Evolutionary conservation across 2,113 vertebrate genomes (phyloP), one percentile per base, ranked within the genome.

Genomic region (Thryonomys swinderianus): DNA sequence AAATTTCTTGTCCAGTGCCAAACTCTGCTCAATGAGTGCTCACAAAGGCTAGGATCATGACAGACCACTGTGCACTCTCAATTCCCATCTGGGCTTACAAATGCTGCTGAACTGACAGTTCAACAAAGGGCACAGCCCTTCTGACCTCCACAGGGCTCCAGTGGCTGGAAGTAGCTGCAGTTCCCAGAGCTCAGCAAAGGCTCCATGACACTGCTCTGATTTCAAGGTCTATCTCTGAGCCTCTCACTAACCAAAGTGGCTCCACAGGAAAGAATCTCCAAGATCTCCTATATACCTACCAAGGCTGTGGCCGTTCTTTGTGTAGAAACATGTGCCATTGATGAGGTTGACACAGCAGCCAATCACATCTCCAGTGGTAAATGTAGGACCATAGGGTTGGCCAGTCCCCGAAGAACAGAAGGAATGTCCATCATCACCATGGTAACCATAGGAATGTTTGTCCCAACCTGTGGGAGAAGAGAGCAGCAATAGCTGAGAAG

Each of bases 281-380:
- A 88, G 86, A 45, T 66, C 1, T 42, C 37, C 34, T 17, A 97
- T 53, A 48, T 48, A 95, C 96, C 93, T 57, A 99, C 99, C 99
- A 97, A 99, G 98, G 97, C 99, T 99, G 98, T 99, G 99, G 97
- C 99, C 99, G 40, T 99, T 99, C 98, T 99, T 99, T 97, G 99
- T 99, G 98, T 99, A 99, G 98, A 99, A 99, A 98, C 99, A 99
- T 88, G 99, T 99, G 88, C 99, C 99, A 96, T 99, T 99, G 98
- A 99, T 99, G 61, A 99, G 99, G 98, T 99, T 99, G 71, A 99
- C 99, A 2, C 99, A 99, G 98, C 99, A 99, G 98, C 99, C 99
- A 27, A 99, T 99, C 86, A 99, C 99, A 7, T 99, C 99, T 48
- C 99, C 99, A 2, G 99, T 99, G 96, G 99, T 99, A 98, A 99